Base-by-base conservation (phyloP, 2,888 invertebrate genomes). In the Hylaea fasciaria region DNA sequence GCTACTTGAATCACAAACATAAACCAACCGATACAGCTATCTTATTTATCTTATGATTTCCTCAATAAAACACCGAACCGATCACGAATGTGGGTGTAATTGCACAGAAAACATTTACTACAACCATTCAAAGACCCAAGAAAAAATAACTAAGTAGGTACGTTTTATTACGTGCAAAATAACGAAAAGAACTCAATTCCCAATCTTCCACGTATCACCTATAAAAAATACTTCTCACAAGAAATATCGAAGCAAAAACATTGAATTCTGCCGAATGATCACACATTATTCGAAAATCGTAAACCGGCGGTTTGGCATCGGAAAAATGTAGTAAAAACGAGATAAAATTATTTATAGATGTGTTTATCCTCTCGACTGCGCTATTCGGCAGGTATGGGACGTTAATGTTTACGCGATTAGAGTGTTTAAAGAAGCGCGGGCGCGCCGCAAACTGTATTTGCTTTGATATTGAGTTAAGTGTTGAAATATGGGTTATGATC, bases 281-380 rank as follows among this genome's bases (percentile, higher is more conserved):
- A 48, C 49, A 55, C 55, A 51, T 55, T 44, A 61, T 61, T 61
- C 55, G 47, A 61, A 56, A 56, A 61, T 52, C 55, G 61, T 61
- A 61, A 60, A 55, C 35, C 47, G 44, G 46, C 32, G 53, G 56
- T 61, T 57, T 60, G 56, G 58, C 57, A 62, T 68, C 57, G 62
- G 50, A 63, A 68, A 64, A 68, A 68, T 40, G 62, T 43, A 51
- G 57, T 66, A 57, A 62, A 66, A 68, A 66, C 57, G 63, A 46
- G 57, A 61, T 68, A 59, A 68, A 66, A 44, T 61, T 66, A 68
- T 68, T 68, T 66, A 66, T 63, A 61, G 62, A 37, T 37, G 43
- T 60, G 61, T 61, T 61, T 61, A 61, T 56, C 61, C 61, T 56
- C 22, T 40, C 32, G 60, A 43, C 60, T 54, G 10, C 51, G 56